Evolutionary conservation across 2,888 invertebrate species (phyloP).

Genomic region (Caenorhabditis becei): DNA sequence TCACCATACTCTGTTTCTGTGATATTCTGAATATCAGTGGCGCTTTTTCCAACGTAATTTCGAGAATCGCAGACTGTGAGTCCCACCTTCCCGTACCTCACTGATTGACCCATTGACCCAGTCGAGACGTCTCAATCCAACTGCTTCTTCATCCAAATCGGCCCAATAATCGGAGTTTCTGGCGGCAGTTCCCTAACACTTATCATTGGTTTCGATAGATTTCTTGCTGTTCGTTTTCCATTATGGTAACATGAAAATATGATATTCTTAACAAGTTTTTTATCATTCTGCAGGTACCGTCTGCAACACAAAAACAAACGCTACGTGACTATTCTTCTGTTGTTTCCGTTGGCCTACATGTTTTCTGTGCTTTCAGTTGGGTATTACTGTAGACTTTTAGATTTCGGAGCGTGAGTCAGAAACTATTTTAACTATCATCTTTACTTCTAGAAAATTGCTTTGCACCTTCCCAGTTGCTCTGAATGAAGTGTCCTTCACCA

Average conservation of each 20-base stretch:
- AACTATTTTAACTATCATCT: neutral
- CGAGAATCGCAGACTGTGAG: neutral
- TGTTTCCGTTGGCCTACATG: neutral
- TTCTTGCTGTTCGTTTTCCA: conserved; percentile 51
- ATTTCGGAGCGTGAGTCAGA: neutral
- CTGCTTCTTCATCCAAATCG: conserved; percentile 44
- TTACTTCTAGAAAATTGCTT: conserved; percentile 26
- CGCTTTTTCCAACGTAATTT: neutral
- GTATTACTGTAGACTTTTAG: too few relatives aligned
- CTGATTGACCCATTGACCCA: too few relatives aligned
- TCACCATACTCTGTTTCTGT: neutral
- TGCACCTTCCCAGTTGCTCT: conserved; percentile 38
- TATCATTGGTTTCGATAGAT: conserved; percentile 43
- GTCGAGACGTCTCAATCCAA: conserved; percentile 17
- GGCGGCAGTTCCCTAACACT: conserved; percentile 43
- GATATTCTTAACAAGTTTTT: conserved; percentile 16
- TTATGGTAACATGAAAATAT: conserved; percentile 35
- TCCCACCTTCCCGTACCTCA: too few relatives aligned
- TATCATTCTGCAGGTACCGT: neutral
- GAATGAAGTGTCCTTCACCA: conserved; percentile 10
- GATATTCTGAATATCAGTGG: neutral
- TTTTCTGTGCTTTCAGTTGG: neutral
- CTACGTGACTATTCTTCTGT: neutral
- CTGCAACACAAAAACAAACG: neutral
- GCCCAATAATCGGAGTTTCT: conserved; percentile 37